Conservation (phyloP, 2,888 invertebrate species). For the Cantharis flavilabris region DNA sequence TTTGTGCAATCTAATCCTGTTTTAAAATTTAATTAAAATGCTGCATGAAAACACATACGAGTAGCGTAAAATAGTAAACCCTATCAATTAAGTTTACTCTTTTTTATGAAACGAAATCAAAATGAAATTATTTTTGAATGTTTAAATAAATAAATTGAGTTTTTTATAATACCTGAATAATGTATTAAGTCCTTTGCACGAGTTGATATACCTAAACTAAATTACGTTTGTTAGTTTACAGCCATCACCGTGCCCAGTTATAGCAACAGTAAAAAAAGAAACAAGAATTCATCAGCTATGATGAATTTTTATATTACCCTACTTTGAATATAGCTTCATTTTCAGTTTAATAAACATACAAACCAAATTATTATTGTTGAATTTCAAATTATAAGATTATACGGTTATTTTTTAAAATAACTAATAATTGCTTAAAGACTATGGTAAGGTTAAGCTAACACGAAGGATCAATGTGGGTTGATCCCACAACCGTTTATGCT, state of each 20-base stretch:
- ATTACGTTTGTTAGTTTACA: constrained; percentile 14
- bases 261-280: constrained; percentile 10
- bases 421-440: neutral
- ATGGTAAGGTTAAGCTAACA: neutral
- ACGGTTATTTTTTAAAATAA: neutral
- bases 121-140: constrained; percentile 2
- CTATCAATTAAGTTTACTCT: neutral
- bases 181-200: neutral
- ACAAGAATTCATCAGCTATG: constrained; percentile 10
- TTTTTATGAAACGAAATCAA: neutral
- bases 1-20: constrained; percentile 6
- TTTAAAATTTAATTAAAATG: constrained; percentile 18
- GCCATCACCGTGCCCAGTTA: constrained; percentile 6
- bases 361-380: neutral
- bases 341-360: neutral
- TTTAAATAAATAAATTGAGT: constrained; percentile 1
- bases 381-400: neutral
- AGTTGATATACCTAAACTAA: constrained; percentile 1
- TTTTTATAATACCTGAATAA: constrained; percentile 5
- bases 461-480: neutral
- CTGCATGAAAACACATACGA: neutral
- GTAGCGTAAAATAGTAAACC: neutral
- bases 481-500: neutral
- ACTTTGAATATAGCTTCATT: neutral
- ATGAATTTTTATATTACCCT: neutral